A percentile compares a stretch with the other conserved stretches of the same genome.
Conservation (phyloP, 2,797 vertebrate genomes). For the Loris lydekkerianus region DNA sequence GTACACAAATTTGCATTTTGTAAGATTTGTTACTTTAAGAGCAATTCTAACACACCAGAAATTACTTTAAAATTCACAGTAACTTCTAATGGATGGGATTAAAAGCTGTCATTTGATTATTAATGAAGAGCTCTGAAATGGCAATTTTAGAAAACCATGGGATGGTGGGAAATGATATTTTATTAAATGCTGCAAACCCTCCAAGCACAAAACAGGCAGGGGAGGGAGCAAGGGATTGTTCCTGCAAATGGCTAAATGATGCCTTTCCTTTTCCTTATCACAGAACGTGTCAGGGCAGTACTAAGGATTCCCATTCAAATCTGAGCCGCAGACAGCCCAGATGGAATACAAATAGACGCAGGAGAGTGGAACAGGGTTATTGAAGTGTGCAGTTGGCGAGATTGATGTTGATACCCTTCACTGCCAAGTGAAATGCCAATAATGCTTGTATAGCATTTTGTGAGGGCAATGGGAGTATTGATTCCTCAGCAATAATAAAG, state of each 20-base stretch:
- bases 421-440: constrained; percentile 96
- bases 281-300: constrained; percentile 69
- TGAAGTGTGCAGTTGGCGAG: constrained; percentile 89
- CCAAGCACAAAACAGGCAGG: neutral
- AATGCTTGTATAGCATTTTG: constrained; percentile 97
- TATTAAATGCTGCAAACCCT: constrained; percentile 47
- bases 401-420: constrained; percentile 96
- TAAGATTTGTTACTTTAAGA: constrained; percentile 69
- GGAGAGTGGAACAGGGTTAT: constrained; percentile 88
- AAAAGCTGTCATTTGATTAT: constrained; percentile 65
- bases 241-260: constrained; percentile 60
- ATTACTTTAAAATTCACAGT: neutral
- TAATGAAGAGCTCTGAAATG: constrained; percentile 32
- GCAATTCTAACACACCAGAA: constrained; percentile 53
- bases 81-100: constrained; percentile 22
- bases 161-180: constrained; percentile 43
- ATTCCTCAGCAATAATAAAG: constrained; percentile 95
- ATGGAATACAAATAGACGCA: constrained; percentile 85
- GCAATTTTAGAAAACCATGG: constrained; percentile 68
- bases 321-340: constrained; percentile 44
- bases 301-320: constrained; percentile 87
- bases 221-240: neutral
- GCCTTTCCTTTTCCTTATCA: constrained; percentile 76
- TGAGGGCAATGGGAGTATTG: constrained; percentile 96
- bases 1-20: constrained; percentile 61